Evolutionary conservation across 2,113 vertebrate species (phyloP), one percentile per base, ranked within the genome.

Genomic region (Scophthalmus maximus): DNA sequence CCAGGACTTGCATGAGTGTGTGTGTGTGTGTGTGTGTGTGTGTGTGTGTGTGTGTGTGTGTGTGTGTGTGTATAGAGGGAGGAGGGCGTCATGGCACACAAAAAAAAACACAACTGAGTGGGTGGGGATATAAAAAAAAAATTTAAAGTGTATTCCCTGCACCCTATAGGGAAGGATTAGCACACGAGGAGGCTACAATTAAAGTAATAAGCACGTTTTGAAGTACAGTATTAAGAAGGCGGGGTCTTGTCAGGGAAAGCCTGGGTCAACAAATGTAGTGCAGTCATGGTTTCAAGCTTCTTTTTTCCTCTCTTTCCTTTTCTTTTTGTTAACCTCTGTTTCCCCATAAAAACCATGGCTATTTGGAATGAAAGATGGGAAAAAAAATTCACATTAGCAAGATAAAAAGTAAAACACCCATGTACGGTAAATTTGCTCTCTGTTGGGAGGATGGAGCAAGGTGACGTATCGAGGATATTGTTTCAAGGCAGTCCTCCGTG

Each of bases 311-410:
- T 10, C 2, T 59, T 25, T n/a, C n/a, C n/a, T 67, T 70, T 20
- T 26, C 20, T 29, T 44, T 69, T 78, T 64, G 51, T 76, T 76
- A 71, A 58, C 80, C 73, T 66, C 70, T 65, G 66, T 76, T 78
- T 85, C 83, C 81, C 78, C 64, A 77, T 67, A 83, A 85, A n/a
- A 90, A 86, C 68, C 90, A 93, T 92, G 93, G 90, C 91, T 88
- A 88, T 92, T 90, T 92, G 87, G 85, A 91, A 91, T 87, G 85
- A 49, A 20, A 30, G 81, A 62, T 85, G 67, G 58, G 66, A 74
- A 74, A 27, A 67, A 72, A 78, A 72, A 81, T 93, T 93, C 91
- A 94, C 92, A 93, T 94, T 93, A 88, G 80, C 81, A 88, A 84
- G 84, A 91, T 79, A 79, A 84, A 76, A 85, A 79, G 83, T 70